Evolutionary conservation across 2,888 invertebrate species (phyloP), one percentile per base, ranked within the genome.

Genomic region (Dolomedes plantarius): DNA sequence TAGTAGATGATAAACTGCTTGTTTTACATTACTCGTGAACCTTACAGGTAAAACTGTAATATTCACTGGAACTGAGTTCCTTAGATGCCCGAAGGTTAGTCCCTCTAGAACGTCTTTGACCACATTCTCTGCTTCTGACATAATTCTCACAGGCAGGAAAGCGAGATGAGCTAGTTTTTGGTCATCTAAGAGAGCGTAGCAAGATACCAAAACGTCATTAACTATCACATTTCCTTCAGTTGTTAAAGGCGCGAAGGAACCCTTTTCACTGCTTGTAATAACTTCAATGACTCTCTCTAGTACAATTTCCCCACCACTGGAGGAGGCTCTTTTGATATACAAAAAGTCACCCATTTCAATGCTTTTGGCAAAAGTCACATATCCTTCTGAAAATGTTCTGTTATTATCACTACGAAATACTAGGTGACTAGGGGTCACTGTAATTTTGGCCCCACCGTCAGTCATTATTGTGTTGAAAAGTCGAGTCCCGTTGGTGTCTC

Each of bases 211-310:
- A 16, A 97, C 95, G 88, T 95, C 95, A 91, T 98, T 95, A 19
- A 98, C 96, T 65, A 98, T 94, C 62, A 98, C 93, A 29, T 96
- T 98, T 9, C 98, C 98, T 39, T 95, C 93, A 72, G 92, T 92
- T 0, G 98, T 98, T 75, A 98, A 92, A 0, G 98, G 98, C 27
- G 98, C 98, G 90, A 93, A 97, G 32, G 97, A 95, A n/a, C 98
- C 98, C 67, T 92, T 93, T 82, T 76, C 74, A 6, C 46, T 50
- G 13, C 46, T 41, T 5, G 67, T 46, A 0, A 62, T 67, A 2
- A 89, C 73, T 19, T 50, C 62, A 11, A 81, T 32, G 23, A 89
- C 87, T 41, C 73, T 68, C 5, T 87, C 74, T n/a, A 76, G 19
- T 11, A 16, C 28, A 13, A 80, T 29, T 0, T 23, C 2, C 1